Conservation (phyloP, 1,140 invertebrate species). For the Acyrthosiphon pisum region DNA sequence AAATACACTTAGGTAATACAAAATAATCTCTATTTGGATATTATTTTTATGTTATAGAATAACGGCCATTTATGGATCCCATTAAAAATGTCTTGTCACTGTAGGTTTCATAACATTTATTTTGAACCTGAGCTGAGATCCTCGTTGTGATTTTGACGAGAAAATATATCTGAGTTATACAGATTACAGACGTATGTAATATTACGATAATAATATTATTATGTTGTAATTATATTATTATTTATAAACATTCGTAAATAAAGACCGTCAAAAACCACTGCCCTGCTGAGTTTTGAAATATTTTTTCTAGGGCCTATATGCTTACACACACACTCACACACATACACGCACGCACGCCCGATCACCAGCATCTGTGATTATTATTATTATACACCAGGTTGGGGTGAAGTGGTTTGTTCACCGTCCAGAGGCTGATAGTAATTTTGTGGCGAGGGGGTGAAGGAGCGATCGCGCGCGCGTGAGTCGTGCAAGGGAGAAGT, state of each 20-base stretch:
- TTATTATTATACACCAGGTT: neutral
- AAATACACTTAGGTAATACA: neutral
- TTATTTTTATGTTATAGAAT: neutral
- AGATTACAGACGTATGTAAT: neutral
- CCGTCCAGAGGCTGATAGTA: neutral
- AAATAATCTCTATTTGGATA: neutral
- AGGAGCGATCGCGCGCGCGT: neutral
- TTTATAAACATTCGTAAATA: neutral
- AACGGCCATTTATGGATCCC: neutral
- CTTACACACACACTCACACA: neutral
- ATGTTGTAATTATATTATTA: neutral
- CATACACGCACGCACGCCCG: neutral
- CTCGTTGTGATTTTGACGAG: neutral
- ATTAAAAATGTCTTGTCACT: no score
- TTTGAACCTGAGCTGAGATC: neutral
- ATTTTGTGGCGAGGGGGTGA: neutral
- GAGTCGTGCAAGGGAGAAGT: neutral
- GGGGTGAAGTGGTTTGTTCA: constrained; percentile 27
- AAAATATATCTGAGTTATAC: neutral
- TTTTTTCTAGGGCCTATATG: neutral
- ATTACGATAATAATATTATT: neutral
- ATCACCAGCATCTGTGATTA: constrained; percentile 49
- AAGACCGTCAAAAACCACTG: neutral
- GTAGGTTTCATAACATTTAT: no score
- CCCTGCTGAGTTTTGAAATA: neutral